Evolutionary conservation across 1,140 invertebrate genomes (phyloP), one percentile per base, ranked within the genome.

Genomic region (Rhopalosiphum padi): DNA sequence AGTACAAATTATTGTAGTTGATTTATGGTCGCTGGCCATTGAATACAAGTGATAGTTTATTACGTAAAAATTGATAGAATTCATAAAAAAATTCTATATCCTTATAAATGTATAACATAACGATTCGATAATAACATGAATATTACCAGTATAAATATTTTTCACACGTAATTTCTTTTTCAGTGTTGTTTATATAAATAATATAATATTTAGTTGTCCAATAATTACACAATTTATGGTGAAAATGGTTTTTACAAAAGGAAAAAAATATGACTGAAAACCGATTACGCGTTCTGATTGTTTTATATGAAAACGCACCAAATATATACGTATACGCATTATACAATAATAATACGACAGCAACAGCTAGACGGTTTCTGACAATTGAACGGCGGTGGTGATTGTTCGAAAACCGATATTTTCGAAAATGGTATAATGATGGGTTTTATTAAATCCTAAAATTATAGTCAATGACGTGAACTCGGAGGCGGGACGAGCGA

Each of bases 391-490:
- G 83, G 41, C 83, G 8, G 83, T 37, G 82, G 37, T 41, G 25
- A 15, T 86, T n/a, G 22, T 37, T 83, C 22, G 82, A 83, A 83
- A 83, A 83, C 82, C 21, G 35, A 83, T 87, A 48, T 87, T 87
- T 87, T 46, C 43, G 15, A 83, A 83, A 37, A 83, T 43, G 85
- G 85, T 30, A 30, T 87, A 87, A 87, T 87, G 85, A 87, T 30
- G 43, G 85, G 85, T 87, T 87, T 87, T 87, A 87, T 87, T 87
- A 87, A 87, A 87, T 48, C 85, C 41, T n/a, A 43, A 87, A 87
- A 87, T 87, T 87, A 87, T 87, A n/a, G 85, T 43, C 85, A 25
- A 30, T 11, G 85, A 87, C 43, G 25, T 87, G 15, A 46, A 87
- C 25, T 87, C 30, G 25, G 9, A 43, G 43, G 85, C 83, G 83